Evolutionary conservation across 53 echinoderm and acorn worm genomes (phyloP), one percentile per base, ranked within the genome.

Genomic region (Temnopleurus reevesii): DNA sequence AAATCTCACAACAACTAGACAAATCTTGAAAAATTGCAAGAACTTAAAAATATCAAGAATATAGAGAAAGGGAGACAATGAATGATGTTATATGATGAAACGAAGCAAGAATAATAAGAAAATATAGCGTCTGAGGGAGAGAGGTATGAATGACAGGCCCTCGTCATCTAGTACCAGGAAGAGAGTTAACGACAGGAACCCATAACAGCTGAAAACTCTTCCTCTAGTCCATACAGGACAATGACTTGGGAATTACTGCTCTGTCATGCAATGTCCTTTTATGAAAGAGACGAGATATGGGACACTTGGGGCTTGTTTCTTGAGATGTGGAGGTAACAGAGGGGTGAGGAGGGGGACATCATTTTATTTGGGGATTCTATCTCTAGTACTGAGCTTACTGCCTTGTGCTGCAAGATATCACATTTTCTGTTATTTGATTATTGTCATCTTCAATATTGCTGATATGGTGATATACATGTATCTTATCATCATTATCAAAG

Each of bases 121-220:
- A 8, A 83, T 55, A 55, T 13, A 53, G 46, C 8, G 51, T 8
- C 31, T 0, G 36, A 56, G 9, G 3, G 83, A 83, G 29, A 30
- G 53, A 83, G 56, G 27, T 24, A 21, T 71, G 71, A 71, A 71
- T 71, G 41, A 71, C 63, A 41, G 71, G 21, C 71, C 15, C 38
- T 38, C 36, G n/a, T 71, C 71, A 71, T 71, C 71, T 41, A 8
- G 8, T 71, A 13, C 12, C 33, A 9, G 49, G 79, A 43, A 79
- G 24, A 49, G 46, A 79, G 49, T 79, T 47, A 79, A 79, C 51
- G 49, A 79, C 79, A 79, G 79, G 79, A 79, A 79, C 79, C 46
- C 49, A 23, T 13, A 49, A 49, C 79, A 79, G 79, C 79, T 79
- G 79, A 47, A 49, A 27, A 13, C 30, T 79, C 79, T 79, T 77